phyloP scores from a whole-genome alignment of 2,888 invertebrate species.

The Ecliptopera silaceata region DNA sequence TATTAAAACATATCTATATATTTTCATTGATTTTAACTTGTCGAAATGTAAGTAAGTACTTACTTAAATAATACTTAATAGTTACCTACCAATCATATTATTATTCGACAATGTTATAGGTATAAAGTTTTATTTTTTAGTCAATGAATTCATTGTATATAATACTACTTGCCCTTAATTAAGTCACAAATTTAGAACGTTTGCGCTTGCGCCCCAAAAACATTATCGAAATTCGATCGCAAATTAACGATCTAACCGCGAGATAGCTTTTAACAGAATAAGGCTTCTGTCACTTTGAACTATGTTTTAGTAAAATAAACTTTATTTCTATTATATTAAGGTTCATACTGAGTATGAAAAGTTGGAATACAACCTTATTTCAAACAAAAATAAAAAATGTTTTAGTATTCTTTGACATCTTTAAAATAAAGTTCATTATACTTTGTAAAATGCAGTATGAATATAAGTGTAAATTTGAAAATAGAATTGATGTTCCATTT shows the following conservation, averaged over 20 bases:
- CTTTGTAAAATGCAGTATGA: neutral
- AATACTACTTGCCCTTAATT: conserved; percentile 10
- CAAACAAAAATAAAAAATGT: too few species aligned
- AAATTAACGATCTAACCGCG: conserved; percentile 63
- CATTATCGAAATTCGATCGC: conserved; percentile 50
- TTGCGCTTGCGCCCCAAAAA: conserved; percentile 35
- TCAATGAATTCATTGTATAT: too few species aligned
- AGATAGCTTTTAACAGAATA: conserved; percentile 49
- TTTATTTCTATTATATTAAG: neutral
- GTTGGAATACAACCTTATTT: neutral
- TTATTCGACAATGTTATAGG: too few species aligned
- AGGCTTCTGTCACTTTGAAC: conserved; percentile 3
- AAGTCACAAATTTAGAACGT: conserved; percentile 12
- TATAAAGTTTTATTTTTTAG: neutral
- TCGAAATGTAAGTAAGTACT: too few species aligned
- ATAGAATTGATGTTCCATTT: neutral
- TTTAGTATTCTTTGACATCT: neutral
- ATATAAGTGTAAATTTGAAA: too few species aligned
- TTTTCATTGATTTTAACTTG: too few species aligned
- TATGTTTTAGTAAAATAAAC: neutral
- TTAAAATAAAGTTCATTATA: neutral
- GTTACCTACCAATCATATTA: too few species aligned
- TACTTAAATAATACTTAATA: too few species aligned
- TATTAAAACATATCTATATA: too few species aligned
- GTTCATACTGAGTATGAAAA: neutral